Conservation (phyloP, 1,140 invertebrate genomes). For the Paracyclopina nana region DNA sequence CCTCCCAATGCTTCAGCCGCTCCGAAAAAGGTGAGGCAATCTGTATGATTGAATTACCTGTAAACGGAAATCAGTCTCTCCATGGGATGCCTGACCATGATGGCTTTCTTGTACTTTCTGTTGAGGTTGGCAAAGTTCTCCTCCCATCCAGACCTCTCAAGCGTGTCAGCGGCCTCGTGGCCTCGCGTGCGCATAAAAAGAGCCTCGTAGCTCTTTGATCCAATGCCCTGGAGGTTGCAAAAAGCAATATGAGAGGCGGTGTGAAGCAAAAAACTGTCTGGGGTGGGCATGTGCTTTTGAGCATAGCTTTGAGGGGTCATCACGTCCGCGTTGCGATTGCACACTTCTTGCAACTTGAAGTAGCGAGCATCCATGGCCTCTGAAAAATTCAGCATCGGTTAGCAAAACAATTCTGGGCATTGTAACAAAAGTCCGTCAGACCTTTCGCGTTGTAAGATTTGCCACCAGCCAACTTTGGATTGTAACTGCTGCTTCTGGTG, state of each 20-base stretch:
- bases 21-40: no score
- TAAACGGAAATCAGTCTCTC: conserved; percentile 9
- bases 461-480: no score
- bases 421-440: no score
- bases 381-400: no score
- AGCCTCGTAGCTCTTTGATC: neutral
- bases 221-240: neutral
- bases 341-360: neutral
- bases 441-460: no score
- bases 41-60: no score
- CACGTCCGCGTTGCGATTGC: neutral
- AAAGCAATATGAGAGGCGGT: neutral
- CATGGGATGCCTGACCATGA: conserved; percentile 10
- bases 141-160: neutral
- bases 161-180: no score
- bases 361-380: neutral
- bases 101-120: neutral
- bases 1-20: no score
- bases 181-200: neutral
- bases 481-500: no score
- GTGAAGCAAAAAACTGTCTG: neutral
- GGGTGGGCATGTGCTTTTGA: neutral
- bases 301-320: neutral
- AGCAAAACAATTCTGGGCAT: no score
- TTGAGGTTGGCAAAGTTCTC: neutral